These are phyloP conservation scores for Bombyx mandarina DNA, from an alignment of 1,140 invertebrate genomes.

Conservation along the genomic window DNA sequence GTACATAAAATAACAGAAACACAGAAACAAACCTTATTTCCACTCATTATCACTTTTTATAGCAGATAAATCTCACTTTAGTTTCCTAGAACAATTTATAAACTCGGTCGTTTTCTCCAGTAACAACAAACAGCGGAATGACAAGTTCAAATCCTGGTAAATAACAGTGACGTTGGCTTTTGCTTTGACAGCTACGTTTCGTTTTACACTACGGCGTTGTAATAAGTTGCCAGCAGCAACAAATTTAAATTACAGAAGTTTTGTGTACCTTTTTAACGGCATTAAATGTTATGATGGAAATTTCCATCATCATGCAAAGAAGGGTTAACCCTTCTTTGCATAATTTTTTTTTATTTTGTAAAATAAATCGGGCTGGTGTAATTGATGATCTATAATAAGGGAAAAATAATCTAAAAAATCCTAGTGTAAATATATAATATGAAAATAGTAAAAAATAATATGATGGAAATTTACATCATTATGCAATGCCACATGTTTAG, in stretches of 20 bases:
- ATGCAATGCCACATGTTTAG: constrained; percentile 22
- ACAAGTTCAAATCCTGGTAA: constrained; percentile 9
- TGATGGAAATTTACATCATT: constrained; percentile 27
- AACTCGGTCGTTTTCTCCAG: constrained; percentile 23
- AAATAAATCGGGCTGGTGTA: constrained; percentile 28
- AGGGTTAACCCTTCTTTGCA: constrained; percentile 25
- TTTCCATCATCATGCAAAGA: constrained; percentile 26
- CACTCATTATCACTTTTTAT: constrained; percentile 28
- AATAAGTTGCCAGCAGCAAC: constrained; percentile 17
- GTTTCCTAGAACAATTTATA: constrained; percentile 22
- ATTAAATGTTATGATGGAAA: constrained; percentile 26
- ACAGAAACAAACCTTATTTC: constrained; percentile 30
- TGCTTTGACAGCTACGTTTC: constrained; percentile 9
- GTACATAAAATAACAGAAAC: constrained; percentile 27
- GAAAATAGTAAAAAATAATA: constrained; percentile 13
- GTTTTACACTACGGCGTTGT: constrained; percentile 3
- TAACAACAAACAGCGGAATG: constrained; percentile 22
- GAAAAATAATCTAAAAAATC: constrained; percentile 15
- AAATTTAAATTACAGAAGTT: constrained; percentile 9
- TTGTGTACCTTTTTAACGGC: constrained; percentile 17
- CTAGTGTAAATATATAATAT: constrained; percentile 11
- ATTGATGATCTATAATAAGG: constrained; percentile 21
- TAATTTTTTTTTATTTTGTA: constrained; percentile 21
- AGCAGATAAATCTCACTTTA: constrained; percentile 24
- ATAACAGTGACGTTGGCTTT: constrained; percentile 8